Conservation (phyloP, 2,797 vertebrate species). For the Corythornis leucogaster region DNA sequence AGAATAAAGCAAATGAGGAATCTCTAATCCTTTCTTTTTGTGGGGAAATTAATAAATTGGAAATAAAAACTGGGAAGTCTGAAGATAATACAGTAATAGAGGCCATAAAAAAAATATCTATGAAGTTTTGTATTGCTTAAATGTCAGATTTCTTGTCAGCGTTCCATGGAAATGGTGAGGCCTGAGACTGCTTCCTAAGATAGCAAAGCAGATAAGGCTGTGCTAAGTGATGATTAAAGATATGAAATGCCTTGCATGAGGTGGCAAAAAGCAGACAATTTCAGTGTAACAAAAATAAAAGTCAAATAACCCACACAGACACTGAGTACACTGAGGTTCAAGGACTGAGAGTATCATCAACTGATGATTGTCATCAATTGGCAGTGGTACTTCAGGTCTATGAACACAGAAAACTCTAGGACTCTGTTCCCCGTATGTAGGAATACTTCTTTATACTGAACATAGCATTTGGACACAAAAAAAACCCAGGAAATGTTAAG, state of each 20-base stretch:
- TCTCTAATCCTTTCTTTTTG: not conserved
- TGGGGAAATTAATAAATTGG: not conserved
- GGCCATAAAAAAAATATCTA: not conserved
- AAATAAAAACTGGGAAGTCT: conserved; percentile 3
- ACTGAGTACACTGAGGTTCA: not conserved
- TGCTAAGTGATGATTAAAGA: not conserved
- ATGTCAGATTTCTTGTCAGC: conserved; percentile 7
- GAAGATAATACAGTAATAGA: not conserved
- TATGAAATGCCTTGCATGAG: not conserved
- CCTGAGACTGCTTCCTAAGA: not conserved
- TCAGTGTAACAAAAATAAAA: not conserved
- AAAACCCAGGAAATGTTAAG: conserved; percentile 26
- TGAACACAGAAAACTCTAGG: not conserved
- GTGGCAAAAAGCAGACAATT: not conserved
- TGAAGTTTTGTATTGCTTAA: not conserved
- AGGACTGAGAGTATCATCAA: not conserved
- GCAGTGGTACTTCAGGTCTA: not conserved
- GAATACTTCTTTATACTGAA: conserved; percentile 12
- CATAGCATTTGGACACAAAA: not conserved
- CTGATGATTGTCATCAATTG: not conserved
- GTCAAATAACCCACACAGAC: not conserved
- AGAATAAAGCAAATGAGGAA: not conserved
- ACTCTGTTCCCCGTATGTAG: not conserved
- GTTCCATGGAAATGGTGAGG: not conserved
- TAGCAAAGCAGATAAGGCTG: not conserved